Percentiles rank a stretch among this genome's conserved stretches.
These are phyloP conservation scores for Heterotis niloticus DNA, from an alignment of 2,113 vertebrate genomes.

Conservation along the genomic window DNA sequence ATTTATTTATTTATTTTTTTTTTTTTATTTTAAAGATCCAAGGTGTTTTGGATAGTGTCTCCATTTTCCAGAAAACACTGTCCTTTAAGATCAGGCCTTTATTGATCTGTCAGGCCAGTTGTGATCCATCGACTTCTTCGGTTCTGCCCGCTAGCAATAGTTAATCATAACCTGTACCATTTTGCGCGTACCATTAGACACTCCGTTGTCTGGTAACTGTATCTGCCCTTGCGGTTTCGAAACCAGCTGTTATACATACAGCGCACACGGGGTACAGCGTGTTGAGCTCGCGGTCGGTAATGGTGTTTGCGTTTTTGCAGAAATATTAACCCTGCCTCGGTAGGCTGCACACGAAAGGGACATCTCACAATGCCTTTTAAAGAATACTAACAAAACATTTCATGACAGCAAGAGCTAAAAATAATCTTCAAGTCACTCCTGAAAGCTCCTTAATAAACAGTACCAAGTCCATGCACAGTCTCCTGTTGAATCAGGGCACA, in stretches of 20 bases:
- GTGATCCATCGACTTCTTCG: slow-evolving; percentile 24
- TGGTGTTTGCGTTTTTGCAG: slow-evolving; percentile 8
- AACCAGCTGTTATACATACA: neutral
- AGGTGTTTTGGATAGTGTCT: too few species aligned
- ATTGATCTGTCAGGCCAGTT: slow-evolving; percentile 28
- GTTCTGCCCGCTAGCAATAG: too few species aligned
- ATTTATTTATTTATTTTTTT: slow-evolving; percentile 2
- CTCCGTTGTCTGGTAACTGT: slow-evolving; percentile 17
- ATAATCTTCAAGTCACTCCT: neutral
- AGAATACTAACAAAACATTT: neutral
- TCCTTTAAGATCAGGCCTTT: neutral
- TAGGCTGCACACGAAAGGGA: neutral
- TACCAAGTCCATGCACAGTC: neutral
- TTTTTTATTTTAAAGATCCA: neutral
- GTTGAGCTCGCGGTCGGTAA: neutral
- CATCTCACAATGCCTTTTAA: slow-evolving; percentile 3
- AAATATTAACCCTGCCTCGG: slow-evolving; percentile 22
- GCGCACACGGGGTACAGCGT: too few species aligned
- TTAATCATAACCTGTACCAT: too few species aligned
- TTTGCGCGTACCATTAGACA: slow-evolving; percentile 19
- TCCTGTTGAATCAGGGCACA: too few species aligned
- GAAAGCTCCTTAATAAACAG: slow-evolving; percentile 2
- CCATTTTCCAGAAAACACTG: neutral
- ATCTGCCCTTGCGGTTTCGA: neutral
- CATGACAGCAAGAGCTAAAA: slow-evolving; percentile 8